These are phyloP conservation scores for Halictus rubicundus DNA, from an alignment of 1,140 invertebrate species.

Conservation along the genomic window DNA sequence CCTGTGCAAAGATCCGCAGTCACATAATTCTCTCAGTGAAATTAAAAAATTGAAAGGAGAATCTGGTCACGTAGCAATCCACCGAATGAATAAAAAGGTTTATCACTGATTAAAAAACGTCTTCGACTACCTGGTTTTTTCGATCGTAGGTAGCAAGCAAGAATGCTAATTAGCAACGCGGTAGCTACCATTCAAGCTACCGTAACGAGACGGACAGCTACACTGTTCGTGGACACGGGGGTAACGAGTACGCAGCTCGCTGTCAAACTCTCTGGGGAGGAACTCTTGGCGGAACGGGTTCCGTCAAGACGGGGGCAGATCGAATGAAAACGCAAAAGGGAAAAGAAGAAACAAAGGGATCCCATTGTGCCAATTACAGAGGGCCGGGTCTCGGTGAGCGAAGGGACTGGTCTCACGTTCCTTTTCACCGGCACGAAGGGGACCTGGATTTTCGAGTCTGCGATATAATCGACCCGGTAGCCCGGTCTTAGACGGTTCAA, in stretches of 20 bases:
- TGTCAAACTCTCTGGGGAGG: too few species aligned
- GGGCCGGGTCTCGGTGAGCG: neutral
- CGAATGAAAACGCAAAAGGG: neutral
- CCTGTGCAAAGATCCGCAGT: too few species aligned
- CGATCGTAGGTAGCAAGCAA: too few species aligned
- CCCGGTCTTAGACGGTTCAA: constrained; percentile 34
- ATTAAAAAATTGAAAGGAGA: too few species aligned
- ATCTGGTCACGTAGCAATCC: too few species aligned
- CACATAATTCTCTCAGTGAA: too few species aligned
- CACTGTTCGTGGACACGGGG: neutral
- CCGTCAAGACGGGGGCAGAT: neutral
- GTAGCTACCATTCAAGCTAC: neutral
- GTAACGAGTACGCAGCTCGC: neutral
- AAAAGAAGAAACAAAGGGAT: constrained; percentile 6
- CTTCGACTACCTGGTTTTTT: too few species aligned
- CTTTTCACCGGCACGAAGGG: neutral
- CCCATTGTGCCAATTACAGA: constrained; percentile 5
- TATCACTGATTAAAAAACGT: too few species aligned
- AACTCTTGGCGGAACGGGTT: neutral
- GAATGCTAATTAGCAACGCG: neutral
- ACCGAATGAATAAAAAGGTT: too few species aligned
- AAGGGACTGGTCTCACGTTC: constrained; percentile 7
- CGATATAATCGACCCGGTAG: constrained; percentile 36
- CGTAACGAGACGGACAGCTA: neutral
- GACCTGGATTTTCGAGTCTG: constrained; percentile 44